Conservation (phyloP, 2,888 invertebrate species). For the Ligdia adustata region DNA sequence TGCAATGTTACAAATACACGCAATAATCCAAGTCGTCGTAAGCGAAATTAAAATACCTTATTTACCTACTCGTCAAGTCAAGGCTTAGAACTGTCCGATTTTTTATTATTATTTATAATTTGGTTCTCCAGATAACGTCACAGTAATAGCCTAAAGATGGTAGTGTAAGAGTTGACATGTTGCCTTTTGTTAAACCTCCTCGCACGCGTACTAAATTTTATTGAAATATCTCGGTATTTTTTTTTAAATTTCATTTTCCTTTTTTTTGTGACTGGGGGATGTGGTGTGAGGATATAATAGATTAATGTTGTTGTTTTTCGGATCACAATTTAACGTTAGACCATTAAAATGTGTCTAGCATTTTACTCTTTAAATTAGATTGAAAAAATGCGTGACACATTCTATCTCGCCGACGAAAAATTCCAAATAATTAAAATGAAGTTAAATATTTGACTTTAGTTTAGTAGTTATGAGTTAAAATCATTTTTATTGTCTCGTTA, state of each 20-base stretch:
- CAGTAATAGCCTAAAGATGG: too few relatives aligned
- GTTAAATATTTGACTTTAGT: slow-evolving; percentile 6
- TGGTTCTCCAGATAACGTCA: too few relatives aligned
- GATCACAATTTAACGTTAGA: slow-evolving; percentile 30
- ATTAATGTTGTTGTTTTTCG: slow-evolving; percentile 16
- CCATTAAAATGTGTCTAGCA: slow-evolving; percentile 19
- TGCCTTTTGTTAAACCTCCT: too few relatives aligned
- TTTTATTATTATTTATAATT: too few relatives aligned
- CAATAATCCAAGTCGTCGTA: too few relatives aligned
- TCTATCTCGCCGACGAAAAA: slow-evolving; percentile 18
- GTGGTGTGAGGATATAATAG: slow-evolving; percentile 65
- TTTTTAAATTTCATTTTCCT: slow-evolving; percentile 16
- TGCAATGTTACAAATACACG: too few relatives aligned
- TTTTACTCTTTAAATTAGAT: slow-evolving; percentile 8
- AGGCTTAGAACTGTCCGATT: too few relatives aligned
- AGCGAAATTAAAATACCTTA: too few relatives aligned
- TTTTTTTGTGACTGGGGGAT: slow-evolving; percentile 68
- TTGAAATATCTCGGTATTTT: slow-evolving; percentile 55
- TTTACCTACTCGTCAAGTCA: too few relatives aligned
- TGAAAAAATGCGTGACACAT: slow-evolving; percentile 13
- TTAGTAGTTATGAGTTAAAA: slow-evolving; percentile 36
- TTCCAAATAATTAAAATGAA: slow-evolving; percentile 26
- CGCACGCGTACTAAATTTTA: slow-evolving; percentile 46
- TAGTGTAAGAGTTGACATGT: too few relatives aligned
- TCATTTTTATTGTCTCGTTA: slow-evolving; percentile 57